phyloP scores from a whole-genome alignment of 2,113 vertebrate species.

The Pteruthius melanotis region DNA sequence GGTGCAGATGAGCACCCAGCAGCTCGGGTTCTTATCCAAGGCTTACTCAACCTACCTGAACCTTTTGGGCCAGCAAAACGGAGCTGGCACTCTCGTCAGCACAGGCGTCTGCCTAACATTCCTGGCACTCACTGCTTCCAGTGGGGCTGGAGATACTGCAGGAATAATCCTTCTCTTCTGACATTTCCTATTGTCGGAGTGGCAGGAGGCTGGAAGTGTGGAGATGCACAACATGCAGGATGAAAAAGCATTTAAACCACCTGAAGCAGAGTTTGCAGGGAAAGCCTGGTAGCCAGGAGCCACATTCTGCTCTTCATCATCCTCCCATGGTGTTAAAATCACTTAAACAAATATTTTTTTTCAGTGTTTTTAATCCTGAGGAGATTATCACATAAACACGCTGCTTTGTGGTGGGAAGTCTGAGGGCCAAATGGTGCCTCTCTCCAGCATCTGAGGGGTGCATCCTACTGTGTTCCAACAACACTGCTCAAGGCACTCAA shows the following conservation, averaged over 20 bases:
- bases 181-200: background rate
- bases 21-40: background rate
- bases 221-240: constrained; percentile 9
- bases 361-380: background rate
- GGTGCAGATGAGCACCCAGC: background rate
- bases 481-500: fast-evolving
- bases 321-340: background rate
- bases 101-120: background rate
- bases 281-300: background rate
- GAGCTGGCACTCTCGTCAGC: background rate
- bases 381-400: background rate
- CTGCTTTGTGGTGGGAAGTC: background rate
- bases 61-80: background rate
- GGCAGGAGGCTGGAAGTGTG: constrained; percentile 24
- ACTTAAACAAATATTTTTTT: background rate
- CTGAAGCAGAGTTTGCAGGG: background rate
- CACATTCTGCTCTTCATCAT: background rate
- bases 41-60: constrained; percentile 52
- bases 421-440: background rate
- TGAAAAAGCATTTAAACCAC: constrained; percentile 24
- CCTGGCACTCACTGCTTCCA: constrained; percentile 22
- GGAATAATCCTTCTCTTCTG: constrained; percentile 49
- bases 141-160: constrained; percentile 14
- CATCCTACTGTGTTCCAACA: background rate
- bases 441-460: background rate